These are phyloP conservation scores for human DNA, from an alignment of 2,113 vertebrate species.

Conservation along the genomic window GRCh38 chr2:147255001-147255500, in stretches of 20 bases:
- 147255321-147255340: background rate
- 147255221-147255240: background rate
- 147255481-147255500: background rate
- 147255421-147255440: background rate
- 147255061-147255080: background rate
- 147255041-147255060: too few species aligned
- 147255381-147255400: background rate
- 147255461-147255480: background rate
- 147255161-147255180: background rate
- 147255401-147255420: background rate
- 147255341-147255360: background rate
- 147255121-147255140: background rate
- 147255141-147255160: background rate
- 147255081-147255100: too few species aligned
- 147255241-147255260: background rate
- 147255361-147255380: background rate
- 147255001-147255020: too few species aligned
- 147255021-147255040: too few species aligned
- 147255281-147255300: background rate
- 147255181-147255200: background rate
- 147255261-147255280: background rate
- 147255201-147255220: background rate
- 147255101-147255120: background rate
- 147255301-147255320: background rate
- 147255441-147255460: background rate